These are phyloP conservation scores for Scophthalmus maximus DNA, from an alignment of 2,113 vertebrate genomes.

Conservation along the genomic window DNA sequence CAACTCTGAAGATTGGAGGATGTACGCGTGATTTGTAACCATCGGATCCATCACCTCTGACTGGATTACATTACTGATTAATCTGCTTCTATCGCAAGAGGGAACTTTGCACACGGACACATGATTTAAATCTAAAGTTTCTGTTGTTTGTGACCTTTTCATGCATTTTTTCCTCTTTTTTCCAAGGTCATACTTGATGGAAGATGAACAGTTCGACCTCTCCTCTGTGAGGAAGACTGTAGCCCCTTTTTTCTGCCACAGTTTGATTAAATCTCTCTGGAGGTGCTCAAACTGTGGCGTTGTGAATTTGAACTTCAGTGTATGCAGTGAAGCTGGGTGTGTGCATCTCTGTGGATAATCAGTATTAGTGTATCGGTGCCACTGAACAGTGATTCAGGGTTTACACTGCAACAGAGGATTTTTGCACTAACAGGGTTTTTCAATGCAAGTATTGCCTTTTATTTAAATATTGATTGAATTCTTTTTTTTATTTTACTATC, in stretches of 20 bases:
- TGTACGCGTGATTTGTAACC: not conserved
- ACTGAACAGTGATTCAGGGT: constrained; percentile 54
- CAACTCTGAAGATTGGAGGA: not conserved
- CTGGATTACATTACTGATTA: not conserved
- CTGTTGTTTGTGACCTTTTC: constrained; percentile 13
- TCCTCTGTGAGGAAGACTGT: constrained; percentile 81
- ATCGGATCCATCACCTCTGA: not conserved
- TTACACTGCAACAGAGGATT: constrained; percentile 39
- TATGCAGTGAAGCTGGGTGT: constrained; percentile 40
- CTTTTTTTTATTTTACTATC: not conserved
- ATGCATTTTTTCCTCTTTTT: constrained; percentile 4
- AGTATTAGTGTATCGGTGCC: constrained; percentile 59
- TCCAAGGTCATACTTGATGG: constrained; percentile 24
- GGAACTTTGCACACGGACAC: constrained; percentile 54
- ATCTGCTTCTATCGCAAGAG: constrained; percentile 31
- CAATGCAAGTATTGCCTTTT: constrained; percentile 48
- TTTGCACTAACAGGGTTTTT: constrained; percentile 71
- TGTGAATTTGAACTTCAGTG: constrained; percentile 36
- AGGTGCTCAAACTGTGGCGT: constrained; percentile 53
- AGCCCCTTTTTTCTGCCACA: constrained; percentile 26
- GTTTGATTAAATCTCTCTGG: constrained; percentile 5
- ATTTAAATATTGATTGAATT: constrained; percentile 38
- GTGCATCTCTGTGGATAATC: constrained; percentile 55
- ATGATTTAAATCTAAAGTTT: constrained; percentile 19
- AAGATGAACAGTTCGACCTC: constrained; percentile 37